Evolutionary conservation across 1,140 invertebrate genomes (phyloP).

Genomic region (Oryctes rhinoceros): DNA sequence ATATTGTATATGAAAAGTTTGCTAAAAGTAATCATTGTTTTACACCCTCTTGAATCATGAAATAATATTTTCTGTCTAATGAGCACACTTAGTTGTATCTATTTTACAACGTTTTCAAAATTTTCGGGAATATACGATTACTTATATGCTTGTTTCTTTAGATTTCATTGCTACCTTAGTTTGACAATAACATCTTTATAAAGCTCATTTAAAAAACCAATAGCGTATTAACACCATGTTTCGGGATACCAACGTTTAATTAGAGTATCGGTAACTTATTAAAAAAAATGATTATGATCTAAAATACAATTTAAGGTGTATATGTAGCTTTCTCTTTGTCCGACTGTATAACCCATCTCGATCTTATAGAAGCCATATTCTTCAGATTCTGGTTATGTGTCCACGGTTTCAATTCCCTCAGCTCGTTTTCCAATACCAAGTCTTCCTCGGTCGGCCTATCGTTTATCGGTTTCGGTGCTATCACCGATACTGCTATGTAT

Average conservation of each 20-base stretch:
- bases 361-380: slow-evolving; percentile 49
- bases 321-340: slow-evolving; percentile 41
- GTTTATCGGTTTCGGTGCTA: slow-evolving; percentile 55
- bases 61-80: too few species aligned
- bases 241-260: neutral
- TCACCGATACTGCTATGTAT: slow-evolving; percentile 59
- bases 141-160: too few species aligned
- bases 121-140: too few species aligned
- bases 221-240: neutral
- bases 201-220: slow-evolving; percentile 19
- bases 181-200: too few species aligned
- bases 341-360: slow-evolving; percentile 47
- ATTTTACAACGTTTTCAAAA: too few species aligned
- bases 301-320: slow-evolving; percentile 33
- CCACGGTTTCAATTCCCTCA: slow-evolving; percentile 57
- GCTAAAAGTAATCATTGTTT: too few species aligned
- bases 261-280: slow-evolving; percentile 15
- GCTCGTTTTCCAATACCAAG: slow-evolving; percentile 56
- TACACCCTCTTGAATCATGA: too few species aligned
- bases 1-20: too few species aligned
- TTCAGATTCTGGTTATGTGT: slow-evolving; percentile 48
- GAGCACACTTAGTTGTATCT: too few species aligned
- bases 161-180: too few species aligned
- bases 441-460: slow-evolving; percentile 49
- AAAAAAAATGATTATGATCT: slow-evolving; percentile 7